Percentiles rank a stretch among this genome's conserved stretches.
Conservation (phyloP, 1,140 invertebrate genomes). For the Agraylea sexmaculata region DNA sequence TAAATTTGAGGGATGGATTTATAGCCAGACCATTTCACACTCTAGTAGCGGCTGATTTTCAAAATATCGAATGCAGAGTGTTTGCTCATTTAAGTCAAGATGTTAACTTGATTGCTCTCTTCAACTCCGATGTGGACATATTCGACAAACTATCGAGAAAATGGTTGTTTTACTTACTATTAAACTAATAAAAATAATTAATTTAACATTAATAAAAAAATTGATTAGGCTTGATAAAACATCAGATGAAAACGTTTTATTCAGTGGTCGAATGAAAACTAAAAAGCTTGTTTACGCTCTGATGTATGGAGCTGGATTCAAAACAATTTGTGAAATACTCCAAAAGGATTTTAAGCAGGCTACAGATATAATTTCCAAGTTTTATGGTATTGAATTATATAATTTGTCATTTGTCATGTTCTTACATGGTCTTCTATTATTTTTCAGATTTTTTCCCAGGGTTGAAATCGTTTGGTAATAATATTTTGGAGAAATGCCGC, state of each 20-base stretch:
- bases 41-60: slow-evolving; percentile 43
- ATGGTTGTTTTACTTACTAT: slow-evolving; percentile 29
- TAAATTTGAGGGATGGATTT: slow-evolving; percentile 31
- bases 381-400: slow-evolving; percentile 22
- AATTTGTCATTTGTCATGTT: background rate
- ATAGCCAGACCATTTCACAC: slow-evolving; percentile 24
- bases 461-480: slow-evolving; percentile 34
- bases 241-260: slow-evolving; percentile 20
- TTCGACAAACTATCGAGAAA: slow-evolving; percentile 39
- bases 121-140: slow-evolving; percentile 34
- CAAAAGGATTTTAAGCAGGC: slow-evolving; percentile 32
- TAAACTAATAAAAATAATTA: background rate
- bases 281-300: slow-evolving; percentile 49
- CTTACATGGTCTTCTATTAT: background rate
- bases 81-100: slow-evolving; percentile 43
- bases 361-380: slow-evolving; percentile 30
- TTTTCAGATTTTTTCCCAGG: slow-evolving; percentile 40
- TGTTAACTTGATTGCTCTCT: slow-evolving; percentile 28
- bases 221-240: slow-evolving; percentile 29
- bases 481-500: slow-evolving; percentile 31
- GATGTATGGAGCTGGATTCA: slow-evolving; percentile 46
- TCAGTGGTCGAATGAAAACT: slow-evolving; percentile 41
- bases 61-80: slow-evolving; percentile 47
- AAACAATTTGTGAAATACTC: slow-evolving; percentile 43
- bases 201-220: background rate